These are phyloP conservation scores for Eilema sororculum DNA, from an alignment of 2,888 invertebrate species.

Conservation along the genomic window DNA sequence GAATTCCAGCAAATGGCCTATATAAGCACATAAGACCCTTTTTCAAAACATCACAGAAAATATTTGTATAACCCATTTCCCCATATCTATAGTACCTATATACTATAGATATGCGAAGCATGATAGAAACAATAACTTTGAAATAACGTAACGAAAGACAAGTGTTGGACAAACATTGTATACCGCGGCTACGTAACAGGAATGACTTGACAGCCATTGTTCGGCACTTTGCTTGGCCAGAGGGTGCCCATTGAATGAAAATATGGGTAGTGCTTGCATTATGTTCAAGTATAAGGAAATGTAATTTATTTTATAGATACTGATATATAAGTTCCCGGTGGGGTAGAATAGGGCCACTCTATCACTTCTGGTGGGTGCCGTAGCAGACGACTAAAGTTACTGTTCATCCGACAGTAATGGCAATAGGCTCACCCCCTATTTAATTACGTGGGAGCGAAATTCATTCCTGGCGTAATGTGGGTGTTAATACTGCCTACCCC, in stretches of 20 bases:
- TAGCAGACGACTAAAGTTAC: no score
- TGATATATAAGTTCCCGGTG: no score
- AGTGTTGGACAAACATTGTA: slow-evolving; percentile 10
- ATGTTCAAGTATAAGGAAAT: background rate
- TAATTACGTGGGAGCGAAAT: no score
- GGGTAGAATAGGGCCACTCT: no score
- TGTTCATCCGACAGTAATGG: no score
- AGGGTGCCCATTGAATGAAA: slow-evolving; percentile 11
- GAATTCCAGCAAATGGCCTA: background rate
- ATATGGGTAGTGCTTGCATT: background rate
- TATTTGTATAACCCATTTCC: background rate
- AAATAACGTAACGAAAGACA: slow-evolving; percentile 5
- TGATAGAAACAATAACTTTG: slow-evolving; percentile 2
- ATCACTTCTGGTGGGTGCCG: no score
- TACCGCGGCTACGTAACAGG: background rate
- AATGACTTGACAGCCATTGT: slow-evolving; percentile 22
- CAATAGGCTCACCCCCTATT: no score
- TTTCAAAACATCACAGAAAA: background rate
- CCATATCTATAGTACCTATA: background rate
- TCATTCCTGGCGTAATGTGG: no score
- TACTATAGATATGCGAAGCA: background rate
- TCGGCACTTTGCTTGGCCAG: slow-evolving; percentile 5
- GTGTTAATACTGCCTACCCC: no score
- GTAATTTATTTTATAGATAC: background rate
- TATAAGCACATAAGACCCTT: background rate